These are phyloP conservation scores for Columbina picui DNA, from an alignment of 2,113 vertebrate species.

Conservation along the genomic window DNA sequence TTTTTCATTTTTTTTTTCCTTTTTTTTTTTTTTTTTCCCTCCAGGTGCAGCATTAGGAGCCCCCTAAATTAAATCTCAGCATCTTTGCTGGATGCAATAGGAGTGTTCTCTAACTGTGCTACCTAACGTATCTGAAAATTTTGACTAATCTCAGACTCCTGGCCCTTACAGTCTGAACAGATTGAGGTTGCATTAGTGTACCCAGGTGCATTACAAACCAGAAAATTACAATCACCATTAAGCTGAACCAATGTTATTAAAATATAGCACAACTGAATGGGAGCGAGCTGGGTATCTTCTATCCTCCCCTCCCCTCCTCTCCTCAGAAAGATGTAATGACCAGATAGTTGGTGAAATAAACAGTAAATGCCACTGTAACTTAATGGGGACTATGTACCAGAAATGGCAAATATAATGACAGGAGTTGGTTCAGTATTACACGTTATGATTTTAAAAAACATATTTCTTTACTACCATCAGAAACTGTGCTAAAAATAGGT, in stretches of 20 bases:
- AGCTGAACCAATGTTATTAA: not conserved
- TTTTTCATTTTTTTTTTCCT: not conserved
- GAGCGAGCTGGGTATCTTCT: not conserved
- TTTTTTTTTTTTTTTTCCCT: not conserved
- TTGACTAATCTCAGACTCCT: not conserved
- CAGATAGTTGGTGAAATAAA: not conserved
- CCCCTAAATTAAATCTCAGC: not conserved
- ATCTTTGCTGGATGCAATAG: not conserved
- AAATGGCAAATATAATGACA: not conserved
- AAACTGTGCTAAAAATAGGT: slow-evolving; percentile 30
- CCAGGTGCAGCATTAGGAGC: not conserved
- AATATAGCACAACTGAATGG: not conserved
- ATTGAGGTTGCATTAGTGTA: not conserved
- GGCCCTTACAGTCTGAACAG: not conserved
- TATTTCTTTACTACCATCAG: not conserved
- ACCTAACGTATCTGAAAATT: not conserved
- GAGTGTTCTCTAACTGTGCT: not conserved
- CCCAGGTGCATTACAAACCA: not conserved
- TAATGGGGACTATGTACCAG: not conserved
- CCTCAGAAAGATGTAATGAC: not conserved
- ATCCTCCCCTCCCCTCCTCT: not conserved
- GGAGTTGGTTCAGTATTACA: not conserved
- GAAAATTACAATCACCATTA: not conserved
- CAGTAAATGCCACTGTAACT: not conserved
- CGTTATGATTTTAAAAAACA: not conserved